Percentiles rank a stretch among this genome's conserved stretches.
Conservation (phyloP, 2,113 vertebrate species). For the Lepus americanus region DNA sequence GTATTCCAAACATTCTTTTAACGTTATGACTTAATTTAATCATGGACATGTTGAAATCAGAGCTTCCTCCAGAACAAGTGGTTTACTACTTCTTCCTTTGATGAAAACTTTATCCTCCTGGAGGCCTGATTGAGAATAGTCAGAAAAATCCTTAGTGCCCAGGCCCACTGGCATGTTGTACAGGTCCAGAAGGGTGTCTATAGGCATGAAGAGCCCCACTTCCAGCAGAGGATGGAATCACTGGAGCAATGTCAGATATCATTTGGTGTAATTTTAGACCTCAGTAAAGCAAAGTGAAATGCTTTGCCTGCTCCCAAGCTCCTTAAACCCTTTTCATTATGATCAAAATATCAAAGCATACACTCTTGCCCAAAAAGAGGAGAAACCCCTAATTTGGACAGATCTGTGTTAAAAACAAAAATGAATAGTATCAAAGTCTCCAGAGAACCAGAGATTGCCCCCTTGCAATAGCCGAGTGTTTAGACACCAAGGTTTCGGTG, state of each 20-base stretch:
- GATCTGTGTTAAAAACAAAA: not conserved
- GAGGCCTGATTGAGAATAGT: not conserved
- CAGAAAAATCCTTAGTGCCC: not conserved
- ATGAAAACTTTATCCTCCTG: not conserved
- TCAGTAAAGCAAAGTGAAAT: not conserved
- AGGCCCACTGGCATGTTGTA: fast-evolving
- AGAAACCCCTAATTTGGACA: not conserved
- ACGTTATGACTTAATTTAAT: not conserved
- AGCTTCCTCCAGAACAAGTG: not conserved
- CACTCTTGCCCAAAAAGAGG: not conserved
- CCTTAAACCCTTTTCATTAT: not conserved
- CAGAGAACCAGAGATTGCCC: not conserved
- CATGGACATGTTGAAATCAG: not conserved
- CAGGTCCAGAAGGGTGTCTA: not conserved
- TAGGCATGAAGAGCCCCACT: fast-evolving
- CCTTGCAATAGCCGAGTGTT: not conserved
- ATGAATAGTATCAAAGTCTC: not conserved
- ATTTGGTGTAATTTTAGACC: not conserved
- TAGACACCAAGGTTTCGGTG: not conserved
- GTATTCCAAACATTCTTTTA: not conserved
- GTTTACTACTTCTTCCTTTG: not conserved
- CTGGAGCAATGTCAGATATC: fast-evolving
- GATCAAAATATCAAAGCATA: not conserved
- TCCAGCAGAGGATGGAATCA: no score
- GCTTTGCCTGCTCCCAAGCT: not conserved